Percentiles rank a stretch among this genome's conserved stretches.
Evolutionary conservation across 2,888 invertebrate species (phyloP).

Genomic region (Poecilobothrus nobilitatus): DNA sequence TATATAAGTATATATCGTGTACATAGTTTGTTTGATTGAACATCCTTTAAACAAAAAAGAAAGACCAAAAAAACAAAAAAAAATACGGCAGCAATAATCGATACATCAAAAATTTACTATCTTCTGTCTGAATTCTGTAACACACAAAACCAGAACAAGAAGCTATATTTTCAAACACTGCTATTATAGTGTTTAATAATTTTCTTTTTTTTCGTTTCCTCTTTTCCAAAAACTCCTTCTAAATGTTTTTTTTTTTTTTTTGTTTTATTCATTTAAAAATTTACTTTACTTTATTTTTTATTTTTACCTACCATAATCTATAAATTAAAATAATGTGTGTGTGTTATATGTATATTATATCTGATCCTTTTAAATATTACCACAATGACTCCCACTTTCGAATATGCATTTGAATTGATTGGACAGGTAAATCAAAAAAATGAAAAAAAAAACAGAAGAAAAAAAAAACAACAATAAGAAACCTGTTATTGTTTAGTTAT

Average conservation of each 20-base stretch:
- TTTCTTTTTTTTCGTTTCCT: too few relatives aligned
- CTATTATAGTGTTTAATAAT: too few relatives aligned
- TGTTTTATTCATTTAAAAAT: neutral
- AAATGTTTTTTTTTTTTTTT: neutral
- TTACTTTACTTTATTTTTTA: too few relatives aligned
- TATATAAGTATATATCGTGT: too few relatives aligned
- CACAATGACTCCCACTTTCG: neutral
- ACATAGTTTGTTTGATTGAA: too few relatives aligned
- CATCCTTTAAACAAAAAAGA: too few relatives aligned
- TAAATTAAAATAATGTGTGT: neutral
- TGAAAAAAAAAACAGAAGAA: neutral
- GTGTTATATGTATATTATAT: neutral
- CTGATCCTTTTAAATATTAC: neutral
- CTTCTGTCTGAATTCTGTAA: neutral
- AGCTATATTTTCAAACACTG: neutral
- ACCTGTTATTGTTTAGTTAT: slow-evolving; percentile 1
- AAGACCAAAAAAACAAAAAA: too few relatives aligned
- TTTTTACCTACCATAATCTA: neutral
- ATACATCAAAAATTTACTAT: neutral
- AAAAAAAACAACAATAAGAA: neutral
- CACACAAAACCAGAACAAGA: neutral
- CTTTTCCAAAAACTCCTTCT: neutral
- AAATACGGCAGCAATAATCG: neutral
- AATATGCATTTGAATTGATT: neutral
- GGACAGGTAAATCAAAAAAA: neutral